phyloP scores from a whole-genome alignment of 2,113 vertebrate species.

The Mormyrus iriodes region DNA sequence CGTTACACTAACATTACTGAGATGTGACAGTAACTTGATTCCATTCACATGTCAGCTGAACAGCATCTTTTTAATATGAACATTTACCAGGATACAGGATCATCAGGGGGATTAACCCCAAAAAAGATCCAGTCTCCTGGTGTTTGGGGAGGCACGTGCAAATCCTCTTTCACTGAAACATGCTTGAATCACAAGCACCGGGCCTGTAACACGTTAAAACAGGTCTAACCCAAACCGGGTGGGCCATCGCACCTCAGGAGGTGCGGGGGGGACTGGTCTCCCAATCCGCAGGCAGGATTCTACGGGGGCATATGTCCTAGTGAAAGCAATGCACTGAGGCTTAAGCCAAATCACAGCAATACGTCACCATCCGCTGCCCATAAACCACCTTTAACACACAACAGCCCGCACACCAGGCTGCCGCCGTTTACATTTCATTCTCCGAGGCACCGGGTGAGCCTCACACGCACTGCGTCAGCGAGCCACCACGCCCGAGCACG shows the following conservation, averaged over 20 bases:
- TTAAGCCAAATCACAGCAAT: too few relatives aligned
- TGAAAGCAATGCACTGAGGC: too few relatives aligned
- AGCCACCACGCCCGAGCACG: not conserved
- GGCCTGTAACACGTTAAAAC: not conserved
- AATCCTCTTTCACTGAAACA: not conserved
- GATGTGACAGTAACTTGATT: not conserved
- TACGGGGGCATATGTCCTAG: too few relatives aligned
- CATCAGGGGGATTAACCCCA: not conserved
- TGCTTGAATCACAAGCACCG: not conserved
- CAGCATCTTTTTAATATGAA: not conserved
- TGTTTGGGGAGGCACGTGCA: not conserved
- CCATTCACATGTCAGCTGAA: not conserved
- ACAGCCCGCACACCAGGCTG: not conserved
- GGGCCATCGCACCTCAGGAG: not conserved
- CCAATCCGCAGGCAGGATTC: constrained; percentile 50
- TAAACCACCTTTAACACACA: not conserved
- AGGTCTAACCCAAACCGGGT: not conserved
- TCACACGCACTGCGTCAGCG: not conserved
- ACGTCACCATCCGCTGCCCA: not conserved
- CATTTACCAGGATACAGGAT: not conserved
- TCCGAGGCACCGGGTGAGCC: not conserved
- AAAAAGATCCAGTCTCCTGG: not conserved
- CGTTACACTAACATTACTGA: not conserved
- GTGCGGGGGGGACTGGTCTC: constrained; percentile 31
- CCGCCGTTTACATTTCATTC: constrained; percentile 30